Conservation (phyloP, 2,888 invertebrate species). For the Galerucella pusilla region DNA sequence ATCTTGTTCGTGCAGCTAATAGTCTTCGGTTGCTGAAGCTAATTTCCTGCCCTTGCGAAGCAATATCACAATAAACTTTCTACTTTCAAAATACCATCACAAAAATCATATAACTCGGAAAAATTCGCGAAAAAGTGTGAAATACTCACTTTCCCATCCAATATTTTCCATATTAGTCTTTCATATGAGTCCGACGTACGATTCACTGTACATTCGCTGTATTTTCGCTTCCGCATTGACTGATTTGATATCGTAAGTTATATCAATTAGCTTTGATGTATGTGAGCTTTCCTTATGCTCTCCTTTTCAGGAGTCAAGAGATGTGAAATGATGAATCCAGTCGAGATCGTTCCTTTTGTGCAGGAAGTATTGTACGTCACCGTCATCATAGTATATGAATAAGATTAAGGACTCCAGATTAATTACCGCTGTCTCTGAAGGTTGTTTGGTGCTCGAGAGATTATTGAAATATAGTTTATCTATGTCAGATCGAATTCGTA, state of each 20-base stretch:
- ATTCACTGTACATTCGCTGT: too few species aligned
- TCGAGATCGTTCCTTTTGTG: conserved; percentile 28
- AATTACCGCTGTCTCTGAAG: conserved; percentile 23
- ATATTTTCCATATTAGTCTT: too few species aligned
- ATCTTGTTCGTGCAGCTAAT: too few species aligned
- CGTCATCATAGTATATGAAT: conserved; percentile 11
- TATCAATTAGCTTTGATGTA: background rate
- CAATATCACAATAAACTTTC: too few species aligned
- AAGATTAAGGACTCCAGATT: conserved; percentile 16
- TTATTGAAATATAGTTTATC: conserved; percentile 3
- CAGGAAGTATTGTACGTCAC: conserved; percentile 9
- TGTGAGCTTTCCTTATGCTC: background rate
- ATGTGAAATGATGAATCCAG: conserved; percentile 30
- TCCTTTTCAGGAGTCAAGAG: conserved; percentile 27
- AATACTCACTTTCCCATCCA: too few species aligned
- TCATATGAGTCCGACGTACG: too few species aligned
- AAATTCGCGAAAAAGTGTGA: too few species aligned
- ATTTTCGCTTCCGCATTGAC: background rate
- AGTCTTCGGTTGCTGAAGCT: too few species aligned
- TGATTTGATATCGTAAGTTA: background rate
- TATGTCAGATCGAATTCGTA: background rate
- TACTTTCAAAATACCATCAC: too few species aligned
- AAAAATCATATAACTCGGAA: too few species aligned
- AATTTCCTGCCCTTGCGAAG: too few species aligned
- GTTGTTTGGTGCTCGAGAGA: conserved; percentile 12